These are phyloP conservation scores for Xyrichtys novacula DNA, from an alignment of 2,797 vertebrate genomes.

Conservation along the genomic window DNA sequence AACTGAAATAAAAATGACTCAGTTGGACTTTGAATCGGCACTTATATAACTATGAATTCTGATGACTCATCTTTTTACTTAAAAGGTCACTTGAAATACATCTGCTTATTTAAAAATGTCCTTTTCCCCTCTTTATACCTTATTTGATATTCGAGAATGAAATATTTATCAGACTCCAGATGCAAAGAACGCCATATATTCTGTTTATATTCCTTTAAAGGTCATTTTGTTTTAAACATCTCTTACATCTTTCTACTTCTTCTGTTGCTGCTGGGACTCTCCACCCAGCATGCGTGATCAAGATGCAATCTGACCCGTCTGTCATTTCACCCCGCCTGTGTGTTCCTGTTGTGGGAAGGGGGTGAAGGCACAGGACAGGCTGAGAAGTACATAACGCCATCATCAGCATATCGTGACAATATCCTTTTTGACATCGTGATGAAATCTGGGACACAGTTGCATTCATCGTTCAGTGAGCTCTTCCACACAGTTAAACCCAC, in stretches of 20 bases:
- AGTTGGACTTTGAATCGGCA: not conserved
- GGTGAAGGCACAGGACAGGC: constrained; percentile 14
- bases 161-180: constrained; percentile 26
- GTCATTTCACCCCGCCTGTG: constrained; percentile 52
- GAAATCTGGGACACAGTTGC: constrained; percentile 98
- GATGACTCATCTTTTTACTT: not conserved
- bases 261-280: constrained; percentile 12
- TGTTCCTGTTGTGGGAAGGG: constrained; percentile 35
- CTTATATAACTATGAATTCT: not conserved
- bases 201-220: constrained; percentile 35
- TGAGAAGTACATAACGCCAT: constrained; percentile 64
- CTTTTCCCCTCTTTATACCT: constrained; percentile 16
- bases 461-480: constrained; percentile 99
- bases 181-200: not conserved
- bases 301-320: constrained; percentile 69
- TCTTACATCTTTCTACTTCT: constrained; percentile 26
- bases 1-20: no score
- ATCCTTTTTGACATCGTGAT: constrained; percentile 68
- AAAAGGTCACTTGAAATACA: constrained; percentile 12
- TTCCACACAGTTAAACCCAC: constrained; percentile 98
- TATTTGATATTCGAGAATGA: constrained; percentile 15
- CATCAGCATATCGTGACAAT: constrained; percentile 71
- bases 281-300: constrained; percentile 43
- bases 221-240: constrained; percentile 44
- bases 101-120: constrained; percentile 1